Evolutionary conservation across 2,888 invertebrate genomes (phyloP), one percentile per base, ranked within the genome.

Genomic region (Zaprionus obscuricornis): DNA sequence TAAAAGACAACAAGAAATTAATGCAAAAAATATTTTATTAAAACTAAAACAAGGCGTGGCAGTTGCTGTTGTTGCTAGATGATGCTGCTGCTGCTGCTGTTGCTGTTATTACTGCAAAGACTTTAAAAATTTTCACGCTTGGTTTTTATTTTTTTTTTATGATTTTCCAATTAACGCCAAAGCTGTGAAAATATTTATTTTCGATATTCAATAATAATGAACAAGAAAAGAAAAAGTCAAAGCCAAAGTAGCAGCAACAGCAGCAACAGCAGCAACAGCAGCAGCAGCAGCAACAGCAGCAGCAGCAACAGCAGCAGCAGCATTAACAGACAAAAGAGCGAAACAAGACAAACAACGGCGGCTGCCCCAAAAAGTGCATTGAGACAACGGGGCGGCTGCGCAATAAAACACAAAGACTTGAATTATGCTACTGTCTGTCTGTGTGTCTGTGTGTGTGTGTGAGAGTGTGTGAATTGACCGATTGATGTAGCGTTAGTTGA

Each of bases 171-270:
- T 72, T 70, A 70, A 66, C 62, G 62, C 57, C 31, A 22, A 55
- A 52, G 40, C 72, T 70, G 67, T 52, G 63, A 69, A 69, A 69
- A 69, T 59, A 59, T 58, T 63, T 46, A 43, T 55, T 72, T 72
- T 62, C 37, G 16, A 72, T 57, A 29, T 50, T 20, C 55, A 3
- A 1, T 31, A 31, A 24, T 51, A 47, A 54, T 52, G 68, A 54
- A 47, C 31, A 2, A 24, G 22, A 36, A 46, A 59, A 66, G 40
- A 36, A 42, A 47, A 45, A n/a, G n/a, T n/a, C n/a, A n/a, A n/a
- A n/a, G n/a, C n/a, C n/a, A n/a, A n/a, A n/a, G n/a, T n/a, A n/a
- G n/a, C n/a, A n/a, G 11, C 20, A 49, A 64, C 40, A 42, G 42
- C 45, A 49, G 47, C 18, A 45, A 31, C 29, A 20, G 10, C 20